Conservation (phyloP, 1,140 invertebrate genomes). For the Lucilia sericata region DNA sequence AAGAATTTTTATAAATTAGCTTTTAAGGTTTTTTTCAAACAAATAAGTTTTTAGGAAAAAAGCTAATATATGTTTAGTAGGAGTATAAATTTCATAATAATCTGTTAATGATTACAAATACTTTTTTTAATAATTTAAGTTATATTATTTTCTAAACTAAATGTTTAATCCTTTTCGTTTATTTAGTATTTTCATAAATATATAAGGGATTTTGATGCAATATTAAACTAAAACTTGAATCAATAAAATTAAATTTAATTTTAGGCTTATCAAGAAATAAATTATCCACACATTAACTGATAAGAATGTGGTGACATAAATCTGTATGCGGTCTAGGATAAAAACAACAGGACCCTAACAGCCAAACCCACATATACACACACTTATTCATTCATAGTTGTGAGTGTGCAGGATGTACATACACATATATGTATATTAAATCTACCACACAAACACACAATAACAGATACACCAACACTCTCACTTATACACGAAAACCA, state of each 20-base stretch:
- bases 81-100: too few species aligned
- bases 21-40: too few species aligned
- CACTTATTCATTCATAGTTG: not conserved
- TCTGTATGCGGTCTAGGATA: conserved; percentile 3
- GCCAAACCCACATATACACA: not conserved
- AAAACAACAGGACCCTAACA: not conserved
- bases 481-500: not conserved
- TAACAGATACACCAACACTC: not conserved
- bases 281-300: conserved; percentile 36
- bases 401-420: not conserved
- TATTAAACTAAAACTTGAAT: not conserved
- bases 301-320: conserved; percentile 43
- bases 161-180: too few species aligned
- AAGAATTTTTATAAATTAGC: too few species aligned
- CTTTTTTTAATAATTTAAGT: not conserved
- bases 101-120: too few species aligned
- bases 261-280: conserved; percentile 32
- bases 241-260: conserved; percentile 14
- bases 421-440: not conserved
- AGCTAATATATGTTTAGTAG: too few species aligned
- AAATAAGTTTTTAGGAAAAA: too few species aligned
- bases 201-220: too few species aligned
- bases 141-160: not conserved
- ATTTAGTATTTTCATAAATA: too few species aligned
- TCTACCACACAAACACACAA: not conserved